Percentiles rank a stretch among this genome's conserved stretches.
These are phyloP conservation scores for Spatulosminthurus flaviceps DNA, from an alignment of 2,888 invertebrate species.

Conservation along the genomic window DNA sequence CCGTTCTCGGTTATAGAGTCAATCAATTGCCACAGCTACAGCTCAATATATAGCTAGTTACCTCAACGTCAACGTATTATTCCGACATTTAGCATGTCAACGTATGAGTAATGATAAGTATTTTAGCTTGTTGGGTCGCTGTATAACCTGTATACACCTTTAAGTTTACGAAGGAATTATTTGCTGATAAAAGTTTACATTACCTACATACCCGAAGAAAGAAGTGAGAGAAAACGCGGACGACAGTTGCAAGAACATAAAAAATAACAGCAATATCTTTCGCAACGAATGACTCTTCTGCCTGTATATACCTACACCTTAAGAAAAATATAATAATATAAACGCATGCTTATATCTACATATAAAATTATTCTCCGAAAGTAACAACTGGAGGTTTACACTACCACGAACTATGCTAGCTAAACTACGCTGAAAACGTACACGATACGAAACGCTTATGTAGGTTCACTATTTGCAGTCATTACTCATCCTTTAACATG, in stretches of 20 bases:
- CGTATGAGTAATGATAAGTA: too few species aligned
- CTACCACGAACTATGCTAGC: not conserved
- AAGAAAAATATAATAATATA: too few species aligned
- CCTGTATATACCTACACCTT: not conserved
- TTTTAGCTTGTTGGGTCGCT: too few species aligned
- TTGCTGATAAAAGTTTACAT: not conserved
- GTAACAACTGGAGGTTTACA: constrained; percentile 5
- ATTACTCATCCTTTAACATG: not conserved
- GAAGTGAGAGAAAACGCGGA: not conserved
- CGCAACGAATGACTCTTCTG: not conserved
- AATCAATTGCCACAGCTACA: too few species aligned
- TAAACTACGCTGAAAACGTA: not conserved
- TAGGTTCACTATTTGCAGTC: too few species aligned
- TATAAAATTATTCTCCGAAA: not conserved
- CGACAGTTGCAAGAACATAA: not conserved
- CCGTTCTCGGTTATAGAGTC: too few species aligned
- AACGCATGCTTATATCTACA: too few species aligned
- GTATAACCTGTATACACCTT: too few species aligned
- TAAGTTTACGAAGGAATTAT: too few species aligned
- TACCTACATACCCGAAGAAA: not conserved
- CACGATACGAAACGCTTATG: too few species aligned
- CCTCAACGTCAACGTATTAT: not conserved
- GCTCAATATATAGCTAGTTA: not conserved
- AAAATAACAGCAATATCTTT: not conserved
- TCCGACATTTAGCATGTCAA: too few species aligned